Base-by-base conservation (phyloP, 2,888 invertebrate genomes). In the Eupsilia transversa region DNA sequence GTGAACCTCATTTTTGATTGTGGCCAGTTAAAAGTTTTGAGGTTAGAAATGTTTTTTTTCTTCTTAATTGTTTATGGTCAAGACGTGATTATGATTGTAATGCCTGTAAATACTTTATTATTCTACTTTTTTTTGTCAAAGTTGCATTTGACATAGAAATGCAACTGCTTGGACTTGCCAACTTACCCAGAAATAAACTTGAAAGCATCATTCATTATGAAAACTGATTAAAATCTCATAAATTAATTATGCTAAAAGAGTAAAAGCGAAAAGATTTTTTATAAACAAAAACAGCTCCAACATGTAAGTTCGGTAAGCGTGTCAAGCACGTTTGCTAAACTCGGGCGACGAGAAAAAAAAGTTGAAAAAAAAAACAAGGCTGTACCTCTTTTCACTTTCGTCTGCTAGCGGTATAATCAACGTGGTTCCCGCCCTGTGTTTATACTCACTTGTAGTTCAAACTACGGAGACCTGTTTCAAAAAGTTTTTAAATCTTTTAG, bases 341-440 rank as follows among this genome's bases (percentile, higher is more conserved):
- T 82, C 76, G 63, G 65, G 60, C 70, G 38, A 64, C 75, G 59
- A 77, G 65, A 70, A 87, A 82, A 86, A 86, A 88, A 83, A 69
- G 27, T 66, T 71, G 4, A 46, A 63, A 77, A 83, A 86, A 73
- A 70, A 83, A 87, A 86, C 82, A 82, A 79, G 82, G 74, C 77
- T 82, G 81, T 56, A 72, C 65, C 72, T 84, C 82, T 85, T 90
- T 91, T 91, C 91, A 90, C 91, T 91, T 91, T 91, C 90, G 77
- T 88, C 83, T 77, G 81, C 76, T 83, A 90, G 86, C 83, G 82
- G 86, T 82, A 81, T 77, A 69, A 74, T 67, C 74, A 78, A 64
- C 66, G 59, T 61, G 65, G 64, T 69, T 61, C 75, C 72, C 67
- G 74, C 77, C 69, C 71, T 74, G 69, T 76, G 76, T 76, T 78